phyloP scores from a whole-genome alignment of 1,140 invertebrate species.

The Drosophila bocqueti region DNA sequence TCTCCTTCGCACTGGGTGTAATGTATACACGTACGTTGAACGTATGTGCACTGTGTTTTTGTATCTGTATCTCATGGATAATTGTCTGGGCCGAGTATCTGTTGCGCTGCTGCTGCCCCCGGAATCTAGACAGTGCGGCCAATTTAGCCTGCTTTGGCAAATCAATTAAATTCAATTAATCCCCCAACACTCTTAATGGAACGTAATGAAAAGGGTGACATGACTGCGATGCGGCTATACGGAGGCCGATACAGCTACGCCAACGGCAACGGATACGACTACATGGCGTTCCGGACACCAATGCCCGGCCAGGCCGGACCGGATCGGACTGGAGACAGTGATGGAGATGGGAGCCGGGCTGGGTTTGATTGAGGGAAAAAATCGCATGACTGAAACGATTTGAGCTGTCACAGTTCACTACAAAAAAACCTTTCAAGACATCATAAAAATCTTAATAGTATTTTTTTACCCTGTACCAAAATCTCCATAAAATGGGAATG shows the following conservation, averaged over 20 bases:
- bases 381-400: constrained; percentile 78
- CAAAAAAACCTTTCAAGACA: constrained; percentile 10
- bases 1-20: constrained; percentile 50
- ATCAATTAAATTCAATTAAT: constrained; percentile 85
- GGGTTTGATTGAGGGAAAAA: constrained; percentile 52
- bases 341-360: constrained; percentile 19
- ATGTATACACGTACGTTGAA: constrained; percentile 45
- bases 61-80: constrained; percentile 55
- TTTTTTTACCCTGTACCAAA: not conserved
- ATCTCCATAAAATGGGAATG: no score
- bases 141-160: constrained; percentile 85
- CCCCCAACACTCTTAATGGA: constrained; percentile 85
- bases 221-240: constrained; percentile 63
- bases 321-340: constrained; percentile 36
- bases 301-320: constrained; percentile 22
- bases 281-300: constrained; percentile 72
- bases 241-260: constrained; percentile 39
- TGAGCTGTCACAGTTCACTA: constrained; percentile 53
- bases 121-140: constrained; percentile 84
- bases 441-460: not conserved
- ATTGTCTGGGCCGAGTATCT: constrained; percentile 63
- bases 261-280: constrained; percentile 73
- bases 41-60: not conserved
- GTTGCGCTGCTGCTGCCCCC: constrained; percentile 54
- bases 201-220: constrained; percentile 85